Evolutionary conservation across 1,140 invertebrate species (phyloP).

Genomic region (Hyphantria cunea): DNA sequence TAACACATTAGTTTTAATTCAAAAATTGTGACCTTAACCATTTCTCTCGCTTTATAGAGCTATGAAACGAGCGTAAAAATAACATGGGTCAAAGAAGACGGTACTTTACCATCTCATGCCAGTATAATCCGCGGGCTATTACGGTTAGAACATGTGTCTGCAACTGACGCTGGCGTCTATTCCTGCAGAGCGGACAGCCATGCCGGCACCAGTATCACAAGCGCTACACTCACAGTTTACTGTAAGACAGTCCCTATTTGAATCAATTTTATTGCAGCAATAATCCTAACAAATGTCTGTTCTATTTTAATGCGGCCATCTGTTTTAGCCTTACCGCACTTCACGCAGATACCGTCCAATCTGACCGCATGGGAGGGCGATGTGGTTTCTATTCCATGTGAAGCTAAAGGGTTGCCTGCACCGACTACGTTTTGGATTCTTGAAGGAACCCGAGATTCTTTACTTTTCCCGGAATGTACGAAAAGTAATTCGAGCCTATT

Average conservation of each 20-base stretch:
- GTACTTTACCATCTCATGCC: slow-evolving; percentile 85
- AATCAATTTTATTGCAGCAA: slow-evolving; percentile 61
- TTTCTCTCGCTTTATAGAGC: slow-evolving; percentile 58
- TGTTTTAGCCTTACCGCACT: slow-evolving; percentile 93
- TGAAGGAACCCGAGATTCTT: slow-evolving; percentile 83
- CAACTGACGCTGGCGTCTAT: slow-evolving; percentile 75
- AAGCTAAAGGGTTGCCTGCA: slow-evolving; percentile 93
- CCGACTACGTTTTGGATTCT: slow-evolving; percentile 95
- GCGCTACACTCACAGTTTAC: slow-evolving; percentile 77
- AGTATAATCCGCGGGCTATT: slow-evolving; percentile 85
- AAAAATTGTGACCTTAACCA: slow-evolving; percentile 2
- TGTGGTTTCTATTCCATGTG: slow-evolving; percentile 93
- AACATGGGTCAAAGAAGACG: slow-evolving; percentile 76
- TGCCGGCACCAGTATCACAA: slow-evolving; percentile 72
- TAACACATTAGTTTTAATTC: not conserved
- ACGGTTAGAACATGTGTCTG: slow-evolving; percentile 73
- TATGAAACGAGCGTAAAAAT: slow-evolving; percentile 72
- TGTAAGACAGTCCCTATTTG: slow-evolving; percentile 65
- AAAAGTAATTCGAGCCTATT: slow-evolving; percentile 76
- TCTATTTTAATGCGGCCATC: slow-evolving; percentile 74
- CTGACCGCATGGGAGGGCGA: slow-evolving; percentile 90
- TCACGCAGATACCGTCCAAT: slow-evolving; percentile 93
- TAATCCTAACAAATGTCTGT: slow-evolving; percentile 63
- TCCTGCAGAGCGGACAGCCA: slow-evolving; percentile 79
- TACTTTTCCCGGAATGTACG: slow-evolving; percentile 73